phyloP scores from a whole-genome alignment of 2,888 invertebrate species.

The Latrodectus hesperus region DNA sequence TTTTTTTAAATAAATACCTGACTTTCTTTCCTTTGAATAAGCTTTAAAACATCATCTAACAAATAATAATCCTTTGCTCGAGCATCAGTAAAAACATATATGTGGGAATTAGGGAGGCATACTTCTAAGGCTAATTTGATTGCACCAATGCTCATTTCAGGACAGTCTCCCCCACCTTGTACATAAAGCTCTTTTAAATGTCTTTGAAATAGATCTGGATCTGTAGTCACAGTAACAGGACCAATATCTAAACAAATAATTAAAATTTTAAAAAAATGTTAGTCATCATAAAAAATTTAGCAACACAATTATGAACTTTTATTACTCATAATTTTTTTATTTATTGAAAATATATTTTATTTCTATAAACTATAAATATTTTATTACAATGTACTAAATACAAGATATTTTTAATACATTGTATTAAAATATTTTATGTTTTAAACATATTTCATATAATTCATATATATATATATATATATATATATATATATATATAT shows the following conservation, averaged over 20 bases:
- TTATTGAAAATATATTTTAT: too few relatives aligned
- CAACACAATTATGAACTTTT: neutral
- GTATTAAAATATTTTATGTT: too few relatives aligned
- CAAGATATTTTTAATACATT: too few relatives aligned
- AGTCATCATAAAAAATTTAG: neutral
- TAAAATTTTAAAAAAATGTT: neutral
- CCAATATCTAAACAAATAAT: slow-evolving; percentile 78
- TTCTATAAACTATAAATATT: too few relatives aligned
- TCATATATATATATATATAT: too few relatives aligned
- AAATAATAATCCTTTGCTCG: slow-evolving; percentile 81
- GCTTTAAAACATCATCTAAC: slow-evolving; percentile 80
- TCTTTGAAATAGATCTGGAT: slow-evolving; percentile 79
- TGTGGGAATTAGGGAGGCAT: slow-evolving; percentile 81
- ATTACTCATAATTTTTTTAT: too few relatives aligned
- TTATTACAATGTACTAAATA: too few relatives aligned
- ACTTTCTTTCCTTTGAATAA: slow-evolving; percentile 83
- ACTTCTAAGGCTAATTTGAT: slow-evolving; percentile 81
- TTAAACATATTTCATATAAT: too few relatives aligned
- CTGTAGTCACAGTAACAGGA: slow-evolving; percentile 80
- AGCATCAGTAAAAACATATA: slow-evolving; percentile 87
- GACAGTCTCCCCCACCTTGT: slow-evolving; percentile 84
- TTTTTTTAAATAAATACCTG: slow-evolving; percentile 77
- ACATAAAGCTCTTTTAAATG: slow-evolving; percentile 79
- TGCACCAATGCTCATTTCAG: slow-evolving; percentile 83
- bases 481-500: too few relatives aligned